Conservation (phyloP, 1,140 invertebrate species). For the Drosophila mojavensis region DNA sequence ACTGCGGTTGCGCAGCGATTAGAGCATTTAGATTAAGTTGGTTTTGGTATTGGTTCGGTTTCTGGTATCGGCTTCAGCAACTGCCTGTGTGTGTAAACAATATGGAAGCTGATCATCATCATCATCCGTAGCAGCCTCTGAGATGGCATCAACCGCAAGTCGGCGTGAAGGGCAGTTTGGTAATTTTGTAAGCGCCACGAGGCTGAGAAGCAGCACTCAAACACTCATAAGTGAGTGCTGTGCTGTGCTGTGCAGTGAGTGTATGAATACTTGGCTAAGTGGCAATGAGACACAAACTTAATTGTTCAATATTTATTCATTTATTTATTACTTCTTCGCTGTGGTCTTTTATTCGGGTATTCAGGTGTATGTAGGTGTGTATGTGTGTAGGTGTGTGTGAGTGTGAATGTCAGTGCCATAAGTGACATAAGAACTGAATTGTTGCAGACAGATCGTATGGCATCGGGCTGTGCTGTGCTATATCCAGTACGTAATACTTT, state of each 20-base stretch:
- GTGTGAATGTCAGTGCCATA: constrained; percentile 27
- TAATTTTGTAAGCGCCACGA: constrained; percentile 75
- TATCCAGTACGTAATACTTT: constrained; percentile 52
- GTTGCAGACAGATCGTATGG: constrained; percentile 27
- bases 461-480: constrained; percentile 45
- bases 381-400: constrained; percentile 12
- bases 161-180: constrained; percentile 72
- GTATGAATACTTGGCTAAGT: constrained; percentile 30
- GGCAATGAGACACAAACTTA: constrained; percentile 54
- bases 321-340: constrained; percentile 44
- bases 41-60: constrained; percentile 32
- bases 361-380: constrained; percentile 18
- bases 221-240: constrained; percentile 30
- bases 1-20: constrained; percentile 56
- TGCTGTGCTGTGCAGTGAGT: constrained; percentile 6
- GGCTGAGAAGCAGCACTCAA: constrained; percentile 59
- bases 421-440: constrained; percentile 28
- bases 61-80: constrained; percentile 8
- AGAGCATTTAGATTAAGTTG: constrained; percentile 48
- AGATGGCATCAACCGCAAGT: constrained; percentile 54
- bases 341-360: constrained; percentile 6
- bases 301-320: constrained; percentile 54
- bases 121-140: constrained; percentile 24
- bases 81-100: constrained; percentile 57
- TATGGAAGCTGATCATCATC: constrained; percentile 52